Percentiles rank a stretch among this genome's conserved stretches.
Evolutionary conservation across 1,140 invertebrate species (phyloP).

Genomic region (Palaemon carinicauda): DNA sequence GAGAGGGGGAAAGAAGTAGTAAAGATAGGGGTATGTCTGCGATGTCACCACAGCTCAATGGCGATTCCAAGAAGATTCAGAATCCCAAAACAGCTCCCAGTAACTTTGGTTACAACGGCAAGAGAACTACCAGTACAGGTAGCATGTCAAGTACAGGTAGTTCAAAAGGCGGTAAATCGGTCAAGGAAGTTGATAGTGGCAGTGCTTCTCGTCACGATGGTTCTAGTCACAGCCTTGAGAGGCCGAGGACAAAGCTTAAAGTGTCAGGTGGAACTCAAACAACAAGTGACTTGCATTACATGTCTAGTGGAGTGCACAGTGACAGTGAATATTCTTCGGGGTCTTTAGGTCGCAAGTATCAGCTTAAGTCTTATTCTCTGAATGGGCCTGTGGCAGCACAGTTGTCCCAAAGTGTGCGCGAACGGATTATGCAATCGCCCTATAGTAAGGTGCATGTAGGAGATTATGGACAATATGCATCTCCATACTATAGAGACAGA

Average conservation of each 20-base stretch:
- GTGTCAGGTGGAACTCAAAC: conserved; percentile 89
- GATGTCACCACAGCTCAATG: conserved; percentile 48
- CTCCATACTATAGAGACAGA: conserved; percentile 57
- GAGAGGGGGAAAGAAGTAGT: conserved; percentile 49
- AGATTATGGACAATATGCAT: conserved; percentile 42
- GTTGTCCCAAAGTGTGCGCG: conserved; percentile 82
- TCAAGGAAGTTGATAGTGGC: conserved; percentile 34
- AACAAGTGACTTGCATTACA: conserved; percentile 75
- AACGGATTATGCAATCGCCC: conserved; percentile 74
- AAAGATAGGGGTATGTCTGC: conserved; percentile 16
- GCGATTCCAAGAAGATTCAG: conserved; percentile 49
- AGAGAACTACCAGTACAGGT: conserved; percentile 54
- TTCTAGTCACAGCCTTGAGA: conserved; percentile 60
- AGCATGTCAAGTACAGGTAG: conserved; percentile 56
- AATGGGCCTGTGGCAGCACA: conserved; percentile 83
- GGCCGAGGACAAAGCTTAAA: conserved; percentile 71
- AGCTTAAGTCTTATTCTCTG: conserved; percentile 75
- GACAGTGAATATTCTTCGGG: conserved; percentile 59
- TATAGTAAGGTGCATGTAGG: conserved; percentile 65
- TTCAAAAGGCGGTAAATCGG: conserved; percentile 43
- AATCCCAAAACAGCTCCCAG: conserved; percentile 58
- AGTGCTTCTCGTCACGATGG: conserved; percentile 38
- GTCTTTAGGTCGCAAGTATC: conserved; percentile 59
- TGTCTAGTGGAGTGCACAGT: conserved; percentile 57
- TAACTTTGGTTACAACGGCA: conserved; percentile 58